These are phyloP conservation scores for Narcine bancroftii DNA, from an alignment of 2,113 vertebrate genomes.

Conservation along the genomic window DNA sequence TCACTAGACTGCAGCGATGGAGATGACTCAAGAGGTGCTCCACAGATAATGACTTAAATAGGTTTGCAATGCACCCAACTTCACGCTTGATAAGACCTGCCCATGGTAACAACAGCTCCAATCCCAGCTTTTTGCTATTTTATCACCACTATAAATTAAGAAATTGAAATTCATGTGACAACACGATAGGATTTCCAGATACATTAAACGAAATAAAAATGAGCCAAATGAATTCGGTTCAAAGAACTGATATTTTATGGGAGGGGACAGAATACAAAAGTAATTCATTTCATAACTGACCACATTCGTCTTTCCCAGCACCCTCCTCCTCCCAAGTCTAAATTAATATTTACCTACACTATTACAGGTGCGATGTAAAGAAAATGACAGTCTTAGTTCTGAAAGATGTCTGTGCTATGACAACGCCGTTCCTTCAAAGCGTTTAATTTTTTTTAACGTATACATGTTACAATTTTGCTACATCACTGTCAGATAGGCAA, in stretches of 20 bases:
- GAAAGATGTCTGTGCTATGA: too few relatives aligned
- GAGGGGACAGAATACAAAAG: not conserved
- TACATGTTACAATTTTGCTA: too few relatives aligned
- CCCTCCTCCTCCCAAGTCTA: too few relatives aligned
- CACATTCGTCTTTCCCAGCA: not conserved
- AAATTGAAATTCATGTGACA: constrained; percentile 63
- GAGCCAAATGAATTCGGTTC: constrained; percentile 19
- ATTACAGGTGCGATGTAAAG: not conserved
- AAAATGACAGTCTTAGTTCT: not conserved
- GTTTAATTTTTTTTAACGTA: not conserved
- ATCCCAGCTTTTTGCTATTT: constrained; percentile 52
- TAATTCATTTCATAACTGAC: not conserved
- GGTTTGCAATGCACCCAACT: constrained; percentile 62
- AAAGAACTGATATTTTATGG: not conserved
- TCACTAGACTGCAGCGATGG: constrained; percentile 66
- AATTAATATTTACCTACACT: not conserved
- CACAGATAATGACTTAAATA: constrained; percentile 67
- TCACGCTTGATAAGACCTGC: constrained; percentile 59
- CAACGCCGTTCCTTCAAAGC: not conserved
- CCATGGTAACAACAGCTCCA: constrained; percentile 52
- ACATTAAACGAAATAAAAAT: not conserved
- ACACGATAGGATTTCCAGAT: not conserved
- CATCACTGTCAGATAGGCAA: not conserved
- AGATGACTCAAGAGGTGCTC: constrained; percentile 65
- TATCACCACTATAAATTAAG: constrained; percentile 60